Evolutionary conservation across 1,140 invertebrate species (phyloP), one percentile per base, ranked within the genome.

Genomic region (Antheraea pernyi): DNA sequence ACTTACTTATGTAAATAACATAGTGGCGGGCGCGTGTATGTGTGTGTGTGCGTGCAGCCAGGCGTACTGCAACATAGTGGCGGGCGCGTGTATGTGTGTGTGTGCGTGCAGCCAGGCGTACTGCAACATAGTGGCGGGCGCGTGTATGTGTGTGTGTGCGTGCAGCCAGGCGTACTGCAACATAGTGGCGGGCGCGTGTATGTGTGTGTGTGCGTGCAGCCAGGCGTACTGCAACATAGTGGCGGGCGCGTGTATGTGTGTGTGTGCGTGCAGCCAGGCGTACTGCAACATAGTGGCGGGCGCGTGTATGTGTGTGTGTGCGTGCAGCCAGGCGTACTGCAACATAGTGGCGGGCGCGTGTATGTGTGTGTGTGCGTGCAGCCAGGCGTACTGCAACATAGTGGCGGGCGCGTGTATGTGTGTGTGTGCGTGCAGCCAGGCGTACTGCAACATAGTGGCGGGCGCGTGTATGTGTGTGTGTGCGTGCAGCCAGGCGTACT

Each of bases 231-330:
- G 22, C 22, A 30, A 30, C 22, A 30, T 30, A 30, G 22, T 30
- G 22, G 39, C 11, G 39, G 39, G 11, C 39, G 11, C 39, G 39
- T 42, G 11, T 42, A 11, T 42, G 39, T 13, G 37, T 42, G 64
- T 22, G n/a, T 58, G 39, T 62, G 13, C 53, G n/a, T 94, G 59
- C 86, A 97, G 97, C 80, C 98, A 99, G 94, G 98, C 98, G 0
- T 99, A 98, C 91, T 99, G 98, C 88, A 99, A 99, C 86, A 98
- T 99, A 69, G 94, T 99, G 63, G 97, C 98, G 39, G 99, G 98
- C 42, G 97, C 97, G 10, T 98, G 98, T 83, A 97, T 93, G 97
- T 97, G n/a, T 99, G 71, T 98, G 98, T 3, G 92, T 99, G 9
- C 97, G 97, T 80, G 99, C 97, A 93, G 98, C 98, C n/a, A n/a